Base-by-base conservation (phyloP, 2,888 invertebrate species). In the Amphipoea oculea region DNA sequence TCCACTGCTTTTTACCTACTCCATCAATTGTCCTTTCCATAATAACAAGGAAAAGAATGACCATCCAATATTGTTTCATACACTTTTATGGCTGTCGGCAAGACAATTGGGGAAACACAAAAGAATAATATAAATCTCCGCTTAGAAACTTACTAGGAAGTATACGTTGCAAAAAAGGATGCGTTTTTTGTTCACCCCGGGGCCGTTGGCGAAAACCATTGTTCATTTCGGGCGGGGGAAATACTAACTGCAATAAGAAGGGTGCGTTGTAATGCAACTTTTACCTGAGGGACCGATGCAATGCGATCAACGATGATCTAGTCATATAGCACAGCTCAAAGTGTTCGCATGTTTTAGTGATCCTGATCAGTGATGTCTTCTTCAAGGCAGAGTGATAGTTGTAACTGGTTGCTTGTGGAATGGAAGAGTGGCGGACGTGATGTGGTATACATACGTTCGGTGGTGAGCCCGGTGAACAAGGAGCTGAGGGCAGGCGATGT, bases 181-280 rank as follows among this genome's bases (percentile, higher is more conserved):
- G 92, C 90, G 85, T 94, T 96, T 96, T 95, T 96, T 95, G 94
- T 93, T 78, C 84, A 70, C 20, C 17, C 48, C 70, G 70, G 81
- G 72, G 88, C 93, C 92, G 92, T 94, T 96, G 93, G 95, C 95
- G 94, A 95, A 96, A 94, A 93, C 92, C 87, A 87, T 92, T 92
- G 96, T 96, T 95, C 86, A 86, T 80, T 79, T 82, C 79, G 93
- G 92, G 94, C 93, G 95, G 94, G 95, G 95, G 93, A 87, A 93
- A 93, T 93, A 93, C 92, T 94, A 92, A 93, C 91, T 93, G 92
- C 93, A 94, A 92, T 93, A 93, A 94, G 95, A 93, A 94, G 95
- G 96, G 96, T 94, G 94, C 92, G 84, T 73, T 84, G 92, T 91
- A 95, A 95, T 95, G 92, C 91, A 95, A 95, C 92, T 95, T 95